A percentile compares a stretch with the other conserved stretches of the same genome.
phyloP scores from a whole-genome alignment of 1,140 invertebrate genomes.

The Hyles euphorbiae region DNA sequence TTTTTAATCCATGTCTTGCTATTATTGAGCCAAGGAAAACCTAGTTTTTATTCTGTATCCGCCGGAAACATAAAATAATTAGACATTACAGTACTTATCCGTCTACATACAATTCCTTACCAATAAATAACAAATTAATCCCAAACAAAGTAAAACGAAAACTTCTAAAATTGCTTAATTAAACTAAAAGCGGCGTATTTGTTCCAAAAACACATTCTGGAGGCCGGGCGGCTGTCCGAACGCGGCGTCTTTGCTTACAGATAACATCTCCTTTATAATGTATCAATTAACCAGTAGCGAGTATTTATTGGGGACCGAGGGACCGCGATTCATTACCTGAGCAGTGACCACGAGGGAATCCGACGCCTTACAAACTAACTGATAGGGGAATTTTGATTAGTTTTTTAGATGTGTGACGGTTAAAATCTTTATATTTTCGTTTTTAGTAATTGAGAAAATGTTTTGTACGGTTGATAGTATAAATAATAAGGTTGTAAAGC shows the following conservation, averaged over 20 bases:
- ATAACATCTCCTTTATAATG: constrained; percentile 64
- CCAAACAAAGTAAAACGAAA: not conserved
- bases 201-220: constrained; percentile 31
- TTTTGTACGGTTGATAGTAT: no score
- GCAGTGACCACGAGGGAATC: constrained; percentile 25
- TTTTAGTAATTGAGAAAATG: no score
- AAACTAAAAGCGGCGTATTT: not conserved
- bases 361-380: constrained; percentile 33
- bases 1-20: no score
- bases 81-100: no score
- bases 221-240: constrained; percentile 21
- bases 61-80: no score
- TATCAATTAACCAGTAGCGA: constrained; percentile 68
- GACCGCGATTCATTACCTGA: constrained; percentile 44
- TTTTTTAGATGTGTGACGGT: no score
- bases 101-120: not conserved
- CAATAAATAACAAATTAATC: not conserved
- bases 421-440: no score
- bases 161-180: not conserved
- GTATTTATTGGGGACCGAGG: constrained; percentile 54
- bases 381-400: no score
- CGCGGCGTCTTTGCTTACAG: constrained; percentile 39
- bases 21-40: no score
- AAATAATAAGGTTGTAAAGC: no score
- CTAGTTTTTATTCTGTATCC: no score